Conservation (phyloP, 2,888 invertebrate species). For the Cataglyphis livida region DNA sequence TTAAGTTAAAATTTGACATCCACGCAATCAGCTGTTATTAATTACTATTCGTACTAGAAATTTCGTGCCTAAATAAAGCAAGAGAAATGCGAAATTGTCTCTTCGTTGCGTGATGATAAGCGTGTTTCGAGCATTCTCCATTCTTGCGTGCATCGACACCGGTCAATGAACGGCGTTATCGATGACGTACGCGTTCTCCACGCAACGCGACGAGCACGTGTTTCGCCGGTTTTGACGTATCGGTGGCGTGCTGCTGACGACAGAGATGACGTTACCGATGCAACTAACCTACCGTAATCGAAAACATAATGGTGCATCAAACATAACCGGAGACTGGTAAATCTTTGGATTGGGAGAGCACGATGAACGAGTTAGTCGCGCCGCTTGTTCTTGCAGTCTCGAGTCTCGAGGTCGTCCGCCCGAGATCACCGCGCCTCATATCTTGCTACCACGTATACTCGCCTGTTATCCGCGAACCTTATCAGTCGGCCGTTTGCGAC, state of each 20-base stretch:
- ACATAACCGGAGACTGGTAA: constrained; percentile 85
- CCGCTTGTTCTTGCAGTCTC: neutral
- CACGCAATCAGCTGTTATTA: neutral
- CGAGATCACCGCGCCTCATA: neutral
- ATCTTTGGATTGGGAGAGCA: constrained; percentile 82
- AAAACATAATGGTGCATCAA: constrained; percentile 84
- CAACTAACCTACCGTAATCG: constrained; percentile 85
- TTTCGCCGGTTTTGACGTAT: constrained; percentile 55
- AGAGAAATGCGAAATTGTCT: neutral
- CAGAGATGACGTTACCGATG: constrained; percentile 80
- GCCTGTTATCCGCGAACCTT: constrained; percentile 79
- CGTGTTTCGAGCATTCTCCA: neutral
- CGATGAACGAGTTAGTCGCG: constrained; percentile 70
- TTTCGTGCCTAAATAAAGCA: neutral
- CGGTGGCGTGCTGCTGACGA: constrained; percentile 66
- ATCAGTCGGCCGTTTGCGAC: constrained; percentile 82
- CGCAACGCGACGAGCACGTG: constrained; percentile 12
- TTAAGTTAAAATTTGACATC: neutral
- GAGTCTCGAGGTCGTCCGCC: neutral
- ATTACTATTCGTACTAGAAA: neutral
- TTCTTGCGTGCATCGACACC: neutral
- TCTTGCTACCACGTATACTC: constrained; percentile 63
- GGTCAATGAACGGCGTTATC: neutral
- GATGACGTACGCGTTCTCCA: constrained; percentile 35
- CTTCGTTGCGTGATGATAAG: neutral